A percentile compares a stretch with the other conserved stretches of the same genome.
Conservation (phyloP, 2,113 vertebrate species). For the Hippopotamus amphibius region DNA sequence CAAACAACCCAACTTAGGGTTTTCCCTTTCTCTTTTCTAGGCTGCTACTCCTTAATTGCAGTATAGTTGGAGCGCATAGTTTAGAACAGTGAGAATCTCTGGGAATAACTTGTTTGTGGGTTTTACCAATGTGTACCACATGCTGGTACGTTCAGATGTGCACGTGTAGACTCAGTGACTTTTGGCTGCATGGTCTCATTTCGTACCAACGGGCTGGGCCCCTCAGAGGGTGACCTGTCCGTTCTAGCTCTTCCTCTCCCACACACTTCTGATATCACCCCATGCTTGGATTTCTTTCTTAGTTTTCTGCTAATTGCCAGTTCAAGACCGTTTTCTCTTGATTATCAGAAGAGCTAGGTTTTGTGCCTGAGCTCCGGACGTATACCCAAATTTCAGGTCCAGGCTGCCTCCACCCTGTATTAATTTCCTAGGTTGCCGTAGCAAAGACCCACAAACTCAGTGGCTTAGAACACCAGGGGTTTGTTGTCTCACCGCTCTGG, state of each 20-base stretch:
- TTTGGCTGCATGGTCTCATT: neutral
- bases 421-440: neutral
- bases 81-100: neutral
- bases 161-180: too few relatives aligned
- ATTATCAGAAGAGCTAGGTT: slow-evolving; percentile 14
- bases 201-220: neutral
- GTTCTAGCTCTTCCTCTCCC: neutral
- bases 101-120: neutral
- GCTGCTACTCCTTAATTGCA: neutral
- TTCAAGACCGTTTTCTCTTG: slow-evolving; percentile 12
- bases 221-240: neutral
- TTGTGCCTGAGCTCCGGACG: neutral
- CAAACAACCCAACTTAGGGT: neutral
- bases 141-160: neutral
- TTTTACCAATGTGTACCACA: neutral
- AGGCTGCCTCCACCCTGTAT: neutral
- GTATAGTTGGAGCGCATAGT: neutral
- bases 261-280: neutral
- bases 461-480: neutral
- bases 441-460: neutral
- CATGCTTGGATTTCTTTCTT: neutral
- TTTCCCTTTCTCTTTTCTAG: neutral
- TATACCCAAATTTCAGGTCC: neutral
- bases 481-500: neutral
- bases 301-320: slow-evolving; percentile 3